Base-by-base conservation (phyloP, 2,797 vertebrate species). In the Alfaro cultratus region DNA sequence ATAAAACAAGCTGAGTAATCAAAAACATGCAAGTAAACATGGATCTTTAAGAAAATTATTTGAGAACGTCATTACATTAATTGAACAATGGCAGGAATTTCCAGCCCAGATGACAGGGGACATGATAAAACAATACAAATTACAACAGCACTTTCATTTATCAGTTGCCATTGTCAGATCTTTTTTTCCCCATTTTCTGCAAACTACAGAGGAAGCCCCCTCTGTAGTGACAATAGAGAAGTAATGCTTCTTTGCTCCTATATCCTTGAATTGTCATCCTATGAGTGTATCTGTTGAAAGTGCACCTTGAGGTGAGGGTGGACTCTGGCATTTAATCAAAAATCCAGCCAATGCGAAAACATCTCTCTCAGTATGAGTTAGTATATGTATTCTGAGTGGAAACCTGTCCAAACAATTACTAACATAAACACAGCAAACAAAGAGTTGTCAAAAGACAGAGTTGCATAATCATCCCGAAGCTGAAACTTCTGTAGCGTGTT, bases 211-310 rank as follows among this genome's bases (percentile, higher is more conserved):
- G 79, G 74, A 86, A 68, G 74, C 75, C 76, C 72, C 76, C 73
- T 36, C 12, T 68, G 23, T 76, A 73, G 55, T 75, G 78, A 85
- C 76, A 86, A 41, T 75, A 10, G 72, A 12, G 60, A 13, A 67
- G 75, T 79, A 34, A 34, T 21, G 34, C 71, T 85, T 90, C 86
- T 77, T 87, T 46, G 11, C 46, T 41, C 53, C 84, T 78, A 92
- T 82, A 92, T 95, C 94, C 95, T 89, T 76, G 88, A 88, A 95
- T 95, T 95, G 94, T 95, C 82, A 89, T 62, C 36, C 84, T 78
- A 55, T 23, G 83, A 71, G 74, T 85, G 85, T 89, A 83, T 88
- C 79, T 74, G 73, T 77, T 86, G 73, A 83, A 78, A 78, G 79
- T 41, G 15, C 16, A 39, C 46, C 39, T 29, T 47, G 76, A 91